Conservation (phyloP, 2,113 vertebrate species). For the Sinocyclocheilus anophthalmus region DNA sequence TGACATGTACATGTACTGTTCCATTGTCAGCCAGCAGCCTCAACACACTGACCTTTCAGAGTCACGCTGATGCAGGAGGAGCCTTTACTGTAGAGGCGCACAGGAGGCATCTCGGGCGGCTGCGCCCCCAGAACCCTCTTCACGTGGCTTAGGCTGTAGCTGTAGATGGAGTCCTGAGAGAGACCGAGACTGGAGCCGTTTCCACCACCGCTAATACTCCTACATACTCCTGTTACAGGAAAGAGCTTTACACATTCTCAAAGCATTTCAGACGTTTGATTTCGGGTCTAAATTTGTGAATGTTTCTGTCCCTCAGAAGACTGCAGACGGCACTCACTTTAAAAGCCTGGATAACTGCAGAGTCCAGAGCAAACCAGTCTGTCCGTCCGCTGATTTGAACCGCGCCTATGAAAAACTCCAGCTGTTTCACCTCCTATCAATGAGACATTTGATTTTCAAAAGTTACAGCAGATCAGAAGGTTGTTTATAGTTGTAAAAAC, state of each 20-base stretch:
- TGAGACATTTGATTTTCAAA: background rate
- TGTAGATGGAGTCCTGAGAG: constrained; percentile 88
- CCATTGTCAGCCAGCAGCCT: background rate
- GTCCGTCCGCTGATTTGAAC: constrained; percentile 88
- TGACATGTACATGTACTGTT: background rate
- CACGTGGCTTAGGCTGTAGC: constrained; percentile 91
- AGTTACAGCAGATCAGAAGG: background rate
- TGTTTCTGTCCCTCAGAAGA: background rate
- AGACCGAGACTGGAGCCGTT: constrained; percentile 89
- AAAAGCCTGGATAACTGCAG: constrained; percentile 90
- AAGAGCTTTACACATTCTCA: background rate
- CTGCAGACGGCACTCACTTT: constrained; percentile 76
- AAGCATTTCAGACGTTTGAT: background rate
- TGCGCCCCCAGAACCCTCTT: constrained; percentile 87
- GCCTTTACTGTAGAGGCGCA: constrained; percentile 82
- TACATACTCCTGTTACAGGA: constrained; percentile 53
- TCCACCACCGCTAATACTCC: constrained; percentile 95
- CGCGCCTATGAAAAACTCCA: constrained; percentile 91
- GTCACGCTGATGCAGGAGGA: constrained; percentile 79
- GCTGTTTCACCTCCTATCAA: constrained; percentile 89
- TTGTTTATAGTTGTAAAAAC: background rate
- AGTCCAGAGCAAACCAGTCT: constrained; percentile 93
- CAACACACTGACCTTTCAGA: constrained; percentile 84
- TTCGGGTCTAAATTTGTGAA: background rate
- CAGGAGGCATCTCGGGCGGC: constrained; percentile 84